These are phyloP conservation scores for Malthinus flaveolus DNA, from an alignment of 2,888 invertebrate genomes.

Conservation along the genomic window DNA sequence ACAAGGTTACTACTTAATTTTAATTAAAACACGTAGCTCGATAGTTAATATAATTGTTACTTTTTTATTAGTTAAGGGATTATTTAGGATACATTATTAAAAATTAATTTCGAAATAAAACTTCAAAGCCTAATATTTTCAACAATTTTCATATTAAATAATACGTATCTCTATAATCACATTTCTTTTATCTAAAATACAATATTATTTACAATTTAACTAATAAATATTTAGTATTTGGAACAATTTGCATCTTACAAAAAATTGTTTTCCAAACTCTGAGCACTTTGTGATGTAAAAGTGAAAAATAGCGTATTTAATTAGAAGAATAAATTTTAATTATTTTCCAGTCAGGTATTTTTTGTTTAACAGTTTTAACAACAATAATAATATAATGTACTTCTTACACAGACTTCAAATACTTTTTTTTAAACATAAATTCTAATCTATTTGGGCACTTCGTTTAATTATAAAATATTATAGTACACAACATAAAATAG, in stretches of 20 bases:
- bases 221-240: conserved; percentile 11
- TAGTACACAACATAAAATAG: conserved; percentile 16
- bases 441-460: conserved; percentile 13
- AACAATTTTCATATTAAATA: conserved; percentile 6
- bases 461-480: conserved; percentile 16
- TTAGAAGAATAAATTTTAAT: no score
- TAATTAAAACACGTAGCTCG: no score
- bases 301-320: neutral
- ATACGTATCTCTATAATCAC: conserved; percentile 18
- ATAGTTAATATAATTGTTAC: no score
- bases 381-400: no score
- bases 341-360: no score
- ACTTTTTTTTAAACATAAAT: conserved; percentile 1
- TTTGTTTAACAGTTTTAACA: no score
- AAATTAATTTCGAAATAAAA: conserved; percentile 2
- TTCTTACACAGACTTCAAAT: no score
- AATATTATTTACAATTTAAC: conserved; percentile 16
- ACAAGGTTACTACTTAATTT: no score
- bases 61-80: no score
- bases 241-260: conserved; percentile 10
- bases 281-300: conserved; percentile 1
- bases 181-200: conserved; percentile 19
- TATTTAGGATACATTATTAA: neutral
- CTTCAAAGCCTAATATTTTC: neutral
- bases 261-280: neutral